phyloP scores from a whole-genome alignment of 2,888 invertebrate species.

The Ophioninae sp. region DNA sequence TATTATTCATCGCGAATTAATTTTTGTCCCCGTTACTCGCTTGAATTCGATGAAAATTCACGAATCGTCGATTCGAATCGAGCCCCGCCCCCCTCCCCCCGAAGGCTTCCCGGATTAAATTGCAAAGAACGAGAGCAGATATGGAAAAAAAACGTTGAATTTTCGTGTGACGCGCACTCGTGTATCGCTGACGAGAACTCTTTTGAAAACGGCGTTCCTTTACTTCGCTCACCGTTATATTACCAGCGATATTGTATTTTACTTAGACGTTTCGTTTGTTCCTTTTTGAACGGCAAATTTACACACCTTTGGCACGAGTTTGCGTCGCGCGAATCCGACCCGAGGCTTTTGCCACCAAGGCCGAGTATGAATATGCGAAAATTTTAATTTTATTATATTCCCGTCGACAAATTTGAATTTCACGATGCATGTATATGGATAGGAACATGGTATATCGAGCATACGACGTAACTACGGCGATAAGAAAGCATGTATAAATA shows the following conservation, averaged over 20 bases:
- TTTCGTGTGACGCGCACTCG: background rate
- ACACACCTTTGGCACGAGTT: background rate
- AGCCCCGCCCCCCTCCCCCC: too few relatives aligned
- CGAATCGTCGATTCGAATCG: too few relatives aligned
- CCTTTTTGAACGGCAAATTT: constrained; percentile 10
- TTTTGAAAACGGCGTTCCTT: constrained; percentile 5
- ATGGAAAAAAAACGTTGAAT: background rate
- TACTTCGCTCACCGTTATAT: constrained; percentile 6
- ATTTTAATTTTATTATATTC: constrained; percentile 36
- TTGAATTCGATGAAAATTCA: too few relatives aligned
- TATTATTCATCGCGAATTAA: background rate
- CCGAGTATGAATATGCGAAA: constrained; percentile 32
- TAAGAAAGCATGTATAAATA: background rate
- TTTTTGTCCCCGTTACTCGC: too few relatives aligned
- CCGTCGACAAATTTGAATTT: constrained; percentile 35
- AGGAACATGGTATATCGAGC: constrained; percentile 16
- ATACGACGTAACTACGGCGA: constrained; percentile 9
- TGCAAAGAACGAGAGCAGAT: too few relatives aligned
- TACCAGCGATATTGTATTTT: constrained; percentile 2
- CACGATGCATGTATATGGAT: constrained; percentile 41
- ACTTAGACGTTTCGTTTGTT: constrained; percentile 6
- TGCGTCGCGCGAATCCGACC: background rate
- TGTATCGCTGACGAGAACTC: background rate
- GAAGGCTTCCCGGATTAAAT: too few relatives aligned
- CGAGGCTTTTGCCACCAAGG: constrained; percentile 26